Evolutionary conservation across 1,140 invertebrate species (phyloP), one percentile per base, ranked within the genome.

Genomic region (Caerostris extrusa): DNA sequence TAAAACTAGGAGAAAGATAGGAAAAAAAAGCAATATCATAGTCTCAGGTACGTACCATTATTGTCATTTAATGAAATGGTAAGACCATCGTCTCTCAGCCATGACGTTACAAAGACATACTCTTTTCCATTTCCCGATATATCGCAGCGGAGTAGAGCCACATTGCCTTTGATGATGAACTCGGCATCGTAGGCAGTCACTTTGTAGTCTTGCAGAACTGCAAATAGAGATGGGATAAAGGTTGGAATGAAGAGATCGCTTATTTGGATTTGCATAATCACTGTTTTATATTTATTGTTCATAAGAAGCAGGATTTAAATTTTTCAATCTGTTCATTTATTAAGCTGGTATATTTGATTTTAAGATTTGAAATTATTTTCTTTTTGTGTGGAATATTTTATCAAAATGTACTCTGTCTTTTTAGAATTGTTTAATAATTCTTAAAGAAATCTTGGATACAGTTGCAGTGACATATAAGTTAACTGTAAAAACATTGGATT

Each of bases 81-180:
- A n/a, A 94, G 67, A 19, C 94, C 94, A 60, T 94, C 94, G 88
- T 94, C 94, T 61, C 94, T 94, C 5, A 87, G 17, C 94, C 94
- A 94, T 58, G 94, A 94, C 56, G 94, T 94, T 64, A 94, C 94
- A 88, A 94, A 91, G 83, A 94, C 94, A 57, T 94, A 93, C 12
- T 92, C 91, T 53, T 93, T 93, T n/a, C 90, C 89, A 19, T 89
- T 93, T 64, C 90, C 90, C n/a, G 88, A 93, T 85, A 94, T 90
- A 77, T 90, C 91, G 58, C 88, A 94, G 71, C 87, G 86, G 3
- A 93, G 69, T 3, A 93, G 87, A 10, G 91, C 91, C 7, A 91
- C 82, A 8, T 93, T 98, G 81, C 92, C 94, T 94, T 85, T 94
- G 92, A 93, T 93, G 90, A 95, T 69, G 81, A 94, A 94, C 82